Evolutionary conservation across 2,113 vertebrate genomes (phyloP).

Genomic region (Athene cunicularia): DNA sequence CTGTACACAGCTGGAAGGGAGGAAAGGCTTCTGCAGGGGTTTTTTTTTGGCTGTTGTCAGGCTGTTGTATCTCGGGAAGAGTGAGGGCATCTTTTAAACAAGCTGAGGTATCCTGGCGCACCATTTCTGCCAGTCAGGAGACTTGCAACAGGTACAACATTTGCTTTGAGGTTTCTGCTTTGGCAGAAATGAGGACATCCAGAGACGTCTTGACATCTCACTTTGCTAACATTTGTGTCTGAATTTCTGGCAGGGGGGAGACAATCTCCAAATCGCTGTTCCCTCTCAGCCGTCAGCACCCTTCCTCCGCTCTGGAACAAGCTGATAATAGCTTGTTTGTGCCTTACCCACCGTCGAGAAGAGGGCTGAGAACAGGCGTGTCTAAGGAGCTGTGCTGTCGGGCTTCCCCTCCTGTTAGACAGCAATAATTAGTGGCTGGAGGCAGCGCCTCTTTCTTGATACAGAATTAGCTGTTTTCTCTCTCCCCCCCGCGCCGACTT

Average conservation of each 20-base stretch:
- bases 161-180: neutral
- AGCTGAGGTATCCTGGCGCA: fast-evolving
- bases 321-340: neutral
- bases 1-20: fast-evolving
- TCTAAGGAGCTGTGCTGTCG: neutral
- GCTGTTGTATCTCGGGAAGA: neutral
- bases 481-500: neutral
- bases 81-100: fast-evolving
- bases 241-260: neutral
- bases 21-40: neutral
- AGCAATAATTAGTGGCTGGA: neutral
- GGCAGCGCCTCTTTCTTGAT: neutral
- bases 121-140: neutral
- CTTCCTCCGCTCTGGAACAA: neutral
- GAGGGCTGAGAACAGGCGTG: neutral
- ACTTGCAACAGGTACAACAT: neutral
- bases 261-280: neutral
- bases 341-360: neutral
- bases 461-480: neutral
- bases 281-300: conserved; percentile 11
- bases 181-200: neutral
- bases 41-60: neutral
- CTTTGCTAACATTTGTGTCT: neutral
- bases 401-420: conserved; percentile 22
- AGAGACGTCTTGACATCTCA: neutral